Evolutionary conservation across 2,113 vertebrate genomes (phyloP), one percentile per base, ranked within the genome.

Genomic region (Ochotona curzoniae): DNA sequence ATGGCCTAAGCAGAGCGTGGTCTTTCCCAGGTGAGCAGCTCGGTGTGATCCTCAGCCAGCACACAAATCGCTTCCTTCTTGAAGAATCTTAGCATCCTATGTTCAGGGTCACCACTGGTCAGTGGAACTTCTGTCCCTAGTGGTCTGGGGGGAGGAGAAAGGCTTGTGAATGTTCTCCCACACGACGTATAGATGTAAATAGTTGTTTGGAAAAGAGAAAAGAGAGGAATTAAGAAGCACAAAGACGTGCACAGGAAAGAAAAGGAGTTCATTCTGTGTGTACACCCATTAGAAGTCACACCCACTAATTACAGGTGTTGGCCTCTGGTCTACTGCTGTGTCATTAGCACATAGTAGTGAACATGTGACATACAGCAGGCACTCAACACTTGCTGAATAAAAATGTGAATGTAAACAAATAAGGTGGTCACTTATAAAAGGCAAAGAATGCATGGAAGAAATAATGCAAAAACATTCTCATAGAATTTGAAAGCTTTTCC

Each of bases 131-230:
- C 15, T 11, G 26, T 30, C 47, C 12, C 38, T 11, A 18, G 13
- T 26, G 38, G 20, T 28, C 54, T 57, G 54, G 54, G 18, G 64
- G 60, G 7, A 3, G 11, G 32, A n/a, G 21, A 32, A 38, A 35
- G 8, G 2, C 28, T 8, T 1, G 2, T 2, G 51, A 49, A 7
- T 0, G 1, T 20, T 26, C 8, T 61, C 32, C 13, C 4, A 6
- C 1, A 61, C 47, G 18, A 63, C 0, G 3, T 63, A 44, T 4
- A 21, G 60, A 21, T 64, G 38, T 76, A 10, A 20, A 21, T 0
- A 25, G n/a, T 44, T 44, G 25, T 23, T 1, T 18, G 38, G 64
- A 11, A 32, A 35, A 30, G 18, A 63, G 44, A 51, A 25, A 30
- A 5, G 18, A 76, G 0, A n/a, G 25, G 69, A 18, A 60, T 8